Evolutionary conservation across 2,888 invertebrate genomes (phyloP).

Genomic region (Zygaena filipendulae): DNA sequence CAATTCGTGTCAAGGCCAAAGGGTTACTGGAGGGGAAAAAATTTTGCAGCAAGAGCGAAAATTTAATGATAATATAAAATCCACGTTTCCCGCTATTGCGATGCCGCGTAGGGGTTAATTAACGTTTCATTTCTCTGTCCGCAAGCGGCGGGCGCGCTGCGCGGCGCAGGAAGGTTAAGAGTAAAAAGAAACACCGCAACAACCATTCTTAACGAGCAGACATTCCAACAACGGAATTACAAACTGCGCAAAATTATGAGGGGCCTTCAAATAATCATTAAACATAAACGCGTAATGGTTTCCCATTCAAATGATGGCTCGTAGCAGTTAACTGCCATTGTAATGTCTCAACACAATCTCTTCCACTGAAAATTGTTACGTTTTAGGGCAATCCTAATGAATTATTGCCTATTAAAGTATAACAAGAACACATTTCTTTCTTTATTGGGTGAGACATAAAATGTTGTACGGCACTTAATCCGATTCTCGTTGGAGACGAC

Average conservation of each 20-base stretch:
- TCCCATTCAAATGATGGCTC: conserved; percentile 58
- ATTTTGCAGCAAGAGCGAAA: too few species aligned
- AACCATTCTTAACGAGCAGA: conserved; percentile 43
- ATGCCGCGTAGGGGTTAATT: too few species aligned
- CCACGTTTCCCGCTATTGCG: too few species aligned
- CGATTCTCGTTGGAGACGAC: too few species aligned
- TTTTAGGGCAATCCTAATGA: conserved; percentile 57
- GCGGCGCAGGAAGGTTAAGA: too few species aligned
- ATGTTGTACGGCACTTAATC: conserved; percentile 27
- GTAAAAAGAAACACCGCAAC: conserved; percentile 29
- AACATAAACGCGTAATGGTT: conserved; percentile 61
- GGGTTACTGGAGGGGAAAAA: too few species aligned
- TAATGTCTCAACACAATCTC: conserved; percentile 60
- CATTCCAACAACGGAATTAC: conserved; percentile 39
- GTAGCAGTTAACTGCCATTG: conserved; percentile 50
- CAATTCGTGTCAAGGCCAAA: too few species aligned
- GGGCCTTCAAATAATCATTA: conserved; percentile 61
- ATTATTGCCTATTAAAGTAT: conserved; percentile 49
- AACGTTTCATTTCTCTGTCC: too few species aligned
- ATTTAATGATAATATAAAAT: too few species aligned
- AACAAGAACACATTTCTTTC: conserved; percentile 49
- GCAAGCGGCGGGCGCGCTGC: too few species aligned
- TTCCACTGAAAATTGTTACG: conserved; percentile 45
- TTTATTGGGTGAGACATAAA: conserved; percentile 33
- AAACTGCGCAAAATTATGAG: conserved; percentile 53